Conservation (phyloP, 2,113 vertebrate genomes). For the Ptyas mucosa region DNA sequence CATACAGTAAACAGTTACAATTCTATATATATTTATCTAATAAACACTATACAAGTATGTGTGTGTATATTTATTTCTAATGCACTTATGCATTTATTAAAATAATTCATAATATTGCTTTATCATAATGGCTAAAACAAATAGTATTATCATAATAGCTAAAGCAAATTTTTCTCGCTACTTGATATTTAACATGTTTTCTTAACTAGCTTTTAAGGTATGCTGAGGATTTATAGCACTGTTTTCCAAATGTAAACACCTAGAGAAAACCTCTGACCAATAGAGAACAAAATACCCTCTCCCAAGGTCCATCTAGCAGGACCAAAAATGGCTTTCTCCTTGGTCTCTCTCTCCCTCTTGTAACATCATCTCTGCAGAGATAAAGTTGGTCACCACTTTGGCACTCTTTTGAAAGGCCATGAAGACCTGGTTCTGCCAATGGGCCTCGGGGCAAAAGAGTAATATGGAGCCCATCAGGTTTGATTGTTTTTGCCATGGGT, state of each 20-base stretch:
- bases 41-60: not conserved
- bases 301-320: not conserved
- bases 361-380: not conserved
- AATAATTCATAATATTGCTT: not conserved
- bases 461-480: not conserved
- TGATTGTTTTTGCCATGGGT: not conserved
- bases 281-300: not conserved
- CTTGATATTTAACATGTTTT: not conserved
- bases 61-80: not conserved
- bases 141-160: not conserved
- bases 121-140: not conserved
- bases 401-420: not conserved
- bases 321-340: not conserved
- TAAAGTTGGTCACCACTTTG: not conserved
- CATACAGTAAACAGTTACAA: not conserved
- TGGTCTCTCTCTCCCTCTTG: not conserved
- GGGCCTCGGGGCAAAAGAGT: not conserved
- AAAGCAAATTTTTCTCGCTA: not conserved
- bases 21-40: not conserved
- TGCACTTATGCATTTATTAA: not conserved
- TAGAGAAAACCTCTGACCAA: not conserved
- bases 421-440: not conserved
- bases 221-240: not conserved
- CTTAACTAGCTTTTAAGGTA: not conserved
- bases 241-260: not conserved